phyloP scores from a whole-genome alignment of 1,140 invertebrate genomes.

The Drosophila trapezifrons region DNA sequence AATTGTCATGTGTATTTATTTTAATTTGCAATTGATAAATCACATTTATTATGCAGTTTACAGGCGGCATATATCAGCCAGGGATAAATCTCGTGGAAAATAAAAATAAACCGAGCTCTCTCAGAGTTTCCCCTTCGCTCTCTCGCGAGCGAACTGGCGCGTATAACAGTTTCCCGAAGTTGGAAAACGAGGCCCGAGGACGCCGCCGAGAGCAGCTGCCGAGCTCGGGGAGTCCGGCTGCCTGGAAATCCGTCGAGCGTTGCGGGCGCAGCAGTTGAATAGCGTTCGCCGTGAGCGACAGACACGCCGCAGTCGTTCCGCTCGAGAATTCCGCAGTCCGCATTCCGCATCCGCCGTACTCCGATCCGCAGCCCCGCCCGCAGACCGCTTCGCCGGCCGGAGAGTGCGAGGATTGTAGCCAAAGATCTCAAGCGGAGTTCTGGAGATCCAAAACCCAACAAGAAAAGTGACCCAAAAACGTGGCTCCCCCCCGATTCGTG shows the following conservation, averaged over 20 bases:
- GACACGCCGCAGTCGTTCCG: slow-evolving; percentile 58
- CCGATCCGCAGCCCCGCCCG: slow-evolving; percentile 18
- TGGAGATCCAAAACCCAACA: neutral
- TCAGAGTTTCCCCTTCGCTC: neutral
- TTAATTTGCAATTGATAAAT: slow-evolving; percentile 55
- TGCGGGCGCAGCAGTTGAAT: slow-evolving; percentile 68
- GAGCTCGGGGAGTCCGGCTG: slow-evolving; percentile 20
- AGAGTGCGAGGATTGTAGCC: slow-evolving; percentile 10
- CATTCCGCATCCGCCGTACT: slow-evolving; percentile 3
- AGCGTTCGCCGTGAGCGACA: slow-evolving; percentile 70
- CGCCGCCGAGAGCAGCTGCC: slow-evolving; percentile 1
- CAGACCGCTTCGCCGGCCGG: slow-evolving; percentile 28
- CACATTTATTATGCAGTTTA: slow-evolving; percentile 56
- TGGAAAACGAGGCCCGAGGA: slow-evolving; percentile 24
- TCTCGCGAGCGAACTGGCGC: neutral
- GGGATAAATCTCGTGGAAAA: slow-evolving; percentile 68
- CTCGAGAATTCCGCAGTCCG: slow-evolving; percentile 14
- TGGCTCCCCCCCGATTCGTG: slow-evolving; percentile 6
- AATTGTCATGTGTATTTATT: slow-evolving; percentile 19
- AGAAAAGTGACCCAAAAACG: slow-evolving; percentile 11
- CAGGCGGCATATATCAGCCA: slow-evolving; percentile 8
- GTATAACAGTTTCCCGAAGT: slow-evolving; percentile 55
- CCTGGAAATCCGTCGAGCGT: slow-evolving; percentile 73
- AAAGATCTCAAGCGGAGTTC: neutral
- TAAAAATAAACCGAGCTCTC: slow-evolving; percentile 27